Evolutionary conservation across 1,140 invertebrate species (phyloP), one percentile per base, ranked within the genome.

Genomic region (Zaprionus ghesquierei): DNA sequence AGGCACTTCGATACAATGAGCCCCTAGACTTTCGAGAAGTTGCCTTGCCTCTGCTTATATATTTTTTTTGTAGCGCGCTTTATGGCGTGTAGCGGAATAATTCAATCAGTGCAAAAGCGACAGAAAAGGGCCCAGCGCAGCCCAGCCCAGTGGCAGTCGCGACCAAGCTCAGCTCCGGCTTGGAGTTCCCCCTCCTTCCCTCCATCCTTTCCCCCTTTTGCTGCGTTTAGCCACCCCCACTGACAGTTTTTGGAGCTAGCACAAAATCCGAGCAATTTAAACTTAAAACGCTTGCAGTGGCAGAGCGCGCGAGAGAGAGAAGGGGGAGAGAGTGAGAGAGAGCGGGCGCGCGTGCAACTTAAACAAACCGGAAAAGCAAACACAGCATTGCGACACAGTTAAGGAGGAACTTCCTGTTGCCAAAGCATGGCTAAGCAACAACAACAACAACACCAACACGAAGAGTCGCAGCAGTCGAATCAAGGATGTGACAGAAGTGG

Each of bases 281-380:
- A 87, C 78, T 81, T 68, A 81, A 87, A 86, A 82, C 75, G 82
- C 75, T 87, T 86, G 81, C 81, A 86, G 56, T 86, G 77, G 61
- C 81, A 69, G 70, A 54, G 64, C 60, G 81, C 68, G 82, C 81
- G 82, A n/a, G n/a, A n/a, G n/a, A n/a, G n/a, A n/a, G n/a, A n/a
- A n/a, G n/a, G n/a, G n/a, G n/a, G n/a, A n/a, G n/a, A n/a, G n/a
- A n/a, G n/a, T n/a, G n/a, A n/a, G n/a, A n/a, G n/a, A n/a, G n/a
- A n/a, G n/a, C n/a, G n/a, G n/a, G n/a, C n/a, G n/a, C 68, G 82
- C 81, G 82, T 87, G 79, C 82, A 86, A 82, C 84, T 87, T 87
- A 87, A 87, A 89, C 79, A 87, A 82, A 79, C 82, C 82, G 82
- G 84, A 84, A 89, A 87, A 79, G 84, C 82, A 87, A 87, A 87